These are phyloP conservation scores for Coecobrya sp. DNA, from an alignment of 2,888 invertebrate species.

Conservation along the genomic window DNA sequence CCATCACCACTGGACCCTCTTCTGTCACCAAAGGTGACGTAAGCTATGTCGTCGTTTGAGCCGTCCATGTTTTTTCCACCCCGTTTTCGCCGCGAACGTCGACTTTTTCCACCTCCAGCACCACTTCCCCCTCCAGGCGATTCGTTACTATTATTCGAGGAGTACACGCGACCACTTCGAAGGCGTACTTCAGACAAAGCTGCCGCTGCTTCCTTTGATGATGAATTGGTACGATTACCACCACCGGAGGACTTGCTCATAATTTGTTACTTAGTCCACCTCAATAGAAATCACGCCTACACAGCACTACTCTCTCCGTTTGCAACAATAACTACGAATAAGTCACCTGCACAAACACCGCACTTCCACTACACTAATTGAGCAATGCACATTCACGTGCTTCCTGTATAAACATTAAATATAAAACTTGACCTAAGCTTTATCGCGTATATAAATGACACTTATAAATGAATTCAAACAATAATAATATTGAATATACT, in stretches of 20 bases:
- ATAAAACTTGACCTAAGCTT: neutral
- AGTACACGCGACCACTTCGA: slow-evolving; percentile 77
- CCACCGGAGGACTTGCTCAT: slow-evolving; percentile 77
- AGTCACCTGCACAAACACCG: neutral
- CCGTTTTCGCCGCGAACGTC: slow-evolving; percentile 52
- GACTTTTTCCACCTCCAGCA: slow-evolving; percentile 15
- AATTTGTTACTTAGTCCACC: slow-evolving; percentile 46
- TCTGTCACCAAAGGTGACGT: slow-evolving; percentile 58
- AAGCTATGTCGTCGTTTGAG: slow-evolving; percentile 77
- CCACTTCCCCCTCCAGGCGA: slow-evolving; percentile 43
- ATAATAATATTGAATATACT: too few species aligned
- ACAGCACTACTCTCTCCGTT: neutral
- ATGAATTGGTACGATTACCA: slow-evolving; percentile 60
- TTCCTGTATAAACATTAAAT: neutral
- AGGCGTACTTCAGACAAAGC: slow-evolving; percentile 75
- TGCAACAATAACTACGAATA: neutral
- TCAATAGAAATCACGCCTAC: slow-evolving; percentile 17
- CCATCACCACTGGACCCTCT: slow-evolving; percentile 32
- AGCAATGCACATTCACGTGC: neutral
- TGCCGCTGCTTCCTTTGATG: slow-evolving; percentile 57
- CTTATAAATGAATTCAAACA: too few species aligned
- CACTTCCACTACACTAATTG: neutral
- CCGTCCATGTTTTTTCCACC: slow-evolving; percentile 67
- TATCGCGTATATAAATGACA: neutral
- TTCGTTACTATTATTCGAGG: slow-evolving; percentile 63